Percentiles rank a stretch among this genome's conserved stretches.
Evolutionary conservation across 2,113 vertebrate genomes (phyloP).

Genomic region (Natator depressus): DNA sequence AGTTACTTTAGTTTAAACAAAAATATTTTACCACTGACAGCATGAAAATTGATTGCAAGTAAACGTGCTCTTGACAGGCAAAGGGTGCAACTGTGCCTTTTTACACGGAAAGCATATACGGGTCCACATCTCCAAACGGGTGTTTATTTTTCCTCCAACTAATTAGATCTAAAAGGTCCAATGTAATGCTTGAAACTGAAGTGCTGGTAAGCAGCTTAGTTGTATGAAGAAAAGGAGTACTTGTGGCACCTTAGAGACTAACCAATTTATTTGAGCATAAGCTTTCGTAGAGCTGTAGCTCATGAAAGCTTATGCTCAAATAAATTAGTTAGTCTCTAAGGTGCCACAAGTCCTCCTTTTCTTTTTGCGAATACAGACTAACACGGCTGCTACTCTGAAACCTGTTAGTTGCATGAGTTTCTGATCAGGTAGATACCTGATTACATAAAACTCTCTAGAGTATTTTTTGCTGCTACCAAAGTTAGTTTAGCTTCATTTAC

Average conservation of each 20-base stretch:
- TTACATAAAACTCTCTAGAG: neutral
- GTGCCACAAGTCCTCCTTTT: too few species aligned
- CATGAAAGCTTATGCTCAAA: too few species aligned
- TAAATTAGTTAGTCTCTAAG: too few species aligned
- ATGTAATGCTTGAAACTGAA: neutral
- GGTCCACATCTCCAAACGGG: neutral
- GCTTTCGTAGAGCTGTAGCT: too few species aligned
- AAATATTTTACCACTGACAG: rapidly evolving
- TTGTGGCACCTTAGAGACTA: too few species aligned
- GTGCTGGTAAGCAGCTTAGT: conserved; percentile 40
- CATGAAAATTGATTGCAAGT: rapidly evolving
- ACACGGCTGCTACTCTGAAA: too few species aligned
- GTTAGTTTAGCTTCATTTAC: neutral
- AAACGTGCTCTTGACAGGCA: neutral
- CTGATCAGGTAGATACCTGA: conserved; percentile 17
- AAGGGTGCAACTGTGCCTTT: neutral
- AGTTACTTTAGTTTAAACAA: neutral
- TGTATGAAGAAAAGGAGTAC: too few species aligned
- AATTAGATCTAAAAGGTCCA: neutral
- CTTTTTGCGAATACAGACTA: too few species aligned
- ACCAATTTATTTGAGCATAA: too few species aligned
- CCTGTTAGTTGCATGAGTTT: rapidly evolving
- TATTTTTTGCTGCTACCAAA: neutral
- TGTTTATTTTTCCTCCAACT: rapidly evolving
- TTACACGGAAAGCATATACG: neutral